Base-by-base conservation (phyloP, 2,797 vertebrate species). In the Schizopygopsis pylzovi region DNA sequence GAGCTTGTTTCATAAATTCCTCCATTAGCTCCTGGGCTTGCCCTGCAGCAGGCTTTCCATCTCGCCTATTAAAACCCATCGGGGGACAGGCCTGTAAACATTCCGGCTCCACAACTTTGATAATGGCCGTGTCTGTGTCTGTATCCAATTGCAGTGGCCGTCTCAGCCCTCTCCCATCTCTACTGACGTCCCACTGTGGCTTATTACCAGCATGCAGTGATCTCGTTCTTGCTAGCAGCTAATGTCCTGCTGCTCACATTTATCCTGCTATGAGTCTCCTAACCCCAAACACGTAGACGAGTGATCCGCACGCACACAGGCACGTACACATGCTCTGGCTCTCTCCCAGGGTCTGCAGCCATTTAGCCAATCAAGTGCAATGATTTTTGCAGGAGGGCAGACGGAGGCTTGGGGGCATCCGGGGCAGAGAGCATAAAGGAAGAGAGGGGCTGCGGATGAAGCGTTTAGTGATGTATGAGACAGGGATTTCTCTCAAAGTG, bases 181-280 rank as follows among this genome's bases (percentile, higher is more conserved):
- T 63, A 52, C 70, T 85, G 82, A 89, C 87, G 86, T 93, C 93
- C 93, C 86, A 83, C 92, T 90, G 93, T 89, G 94, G 87, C 91
- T 93, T 93, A 93, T 95, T 95, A 94, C 81, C 56, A 73, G 43
- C 70, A 81, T 73, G 78, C 84, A 16, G 70, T 37, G 47, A 82
- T 79, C 83, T 79, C 33, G 37, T 28, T 70, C 77, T 56, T 47
- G 16, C 84, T 67, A 49, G 61, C 82, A 67, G 73, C 85, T 89
- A 89, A 90, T 88, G 83, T 82, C 85, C 87, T 70, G 59, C 85
- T 86, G 87, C 83, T 88, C 81, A 59, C 68, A 79, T 88, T 89
- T 83, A 88, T 71, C 87, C 75, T 61, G 41, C 89, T 82, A 85
- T 65, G 85, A 88, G 79, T 37, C 82, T 84, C 39, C 83, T 87